Base-by-base conservation (phyloP, 2,113 vertebrate species). In the Monarcha castaneiventris region DNA sequence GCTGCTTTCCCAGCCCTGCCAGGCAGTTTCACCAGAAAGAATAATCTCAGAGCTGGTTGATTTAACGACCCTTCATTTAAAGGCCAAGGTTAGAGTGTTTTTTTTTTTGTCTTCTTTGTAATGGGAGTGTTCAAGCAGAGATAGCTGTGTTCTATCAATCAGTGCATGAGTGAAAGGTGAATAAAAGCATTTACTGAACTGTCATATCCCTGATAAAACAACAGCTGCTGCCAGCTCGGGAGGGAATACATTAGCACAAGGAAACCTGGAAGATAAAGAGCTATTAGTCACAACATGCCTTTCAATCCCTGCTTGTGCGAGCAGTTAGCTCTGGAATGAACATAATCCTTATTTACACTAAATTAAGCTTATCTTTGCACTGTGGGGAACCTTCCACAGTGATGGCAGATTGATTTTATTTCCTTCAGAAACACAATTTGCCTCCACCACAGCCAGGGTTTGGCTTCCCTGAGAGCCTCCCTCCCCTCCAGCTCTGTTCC, bases 171-270 rank as follows among this genome's bases (percentile, higher is more conserved):
- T 41, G 82, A 92, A 73, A 46, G 83, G 83, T 61, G 86, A 92
- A 88, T 66, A 74, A 84, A 94, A 59, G 83, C 74, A 85, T 94
- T 96, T 93, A 67, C 73, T 64, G n/a, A 92, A 41, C 78, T 89
- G 67, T 87, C 92, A 80, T 16, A 68, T 44, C 82, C 83, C 27
- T 46, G 49, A 82, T 81, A 81, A 89, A 96, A 90, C 84, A 94
- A 35, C 67, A 89, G 85, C 89, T 52, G 63, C 79, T 84, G 72
- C 73, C 88, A 94, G 73, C 68, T 68, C n/a, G 52, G 72, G 83
- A 81, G 61, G 74, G 90, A 88, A 74, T 46, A 56, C 66, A 75
- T 54, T 32, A 92, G 67, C 66, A 73, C 35, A 27, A 78, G 30
- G 23, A 62, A 87, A 72, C 44, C 86, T 94, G 48, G 51, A 67